Base-by-base conservation (phyloP, 2,113 vertebrate genomes). In the Myotis yumanensis region DNA sequence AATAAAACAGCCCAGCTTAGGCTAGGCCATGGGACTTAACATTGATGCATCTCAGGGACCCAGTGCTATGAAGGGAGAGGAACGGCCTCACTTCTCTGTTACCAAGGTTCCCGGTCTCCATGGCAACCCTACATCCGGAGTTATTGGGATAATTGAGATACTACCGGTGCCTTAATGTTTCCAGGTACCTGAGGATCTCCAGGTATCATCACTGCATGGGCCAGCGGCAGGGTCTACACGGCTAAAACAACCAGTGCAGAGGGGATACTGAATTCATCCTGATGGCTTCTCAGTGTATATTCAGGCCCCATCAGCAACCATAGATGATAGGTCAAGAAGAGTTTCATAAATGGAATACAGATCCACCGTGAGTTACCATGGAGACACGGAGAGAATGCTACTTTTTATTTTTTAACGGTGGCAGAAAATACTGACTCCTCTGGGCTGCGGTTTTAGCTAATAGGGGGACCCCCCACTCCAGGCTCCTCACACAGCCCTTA, bases 331-430 rank as follows among this genome's bases (percentile, higher is more conserved):
- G 96, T 97, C 72, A 94, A 77, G 85, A 76, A 71, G 84, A 87
- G 46, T 64, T 77, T 87, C 72, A 18, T 51, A 88, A 90, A 85
- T 28, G 62, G 72, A 90, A 79, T 54, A n/a, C 90, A 79, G 96
- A 95, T 79, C 73, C 85, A 23, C 89, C 79, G 68, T 89, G 20
- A 25, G 95, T 97, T 96, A 43, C 96, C 92, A 97, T 96, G 96
- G 96, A 95, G 73, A 97, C 30, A 0, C 3, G 32, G 30, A 85
- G 18, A 66, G 28, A 57, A 59, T 71, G 30, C 51, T 92, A 23
- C 62, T 43, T 54, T 84, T 43, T 59, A 85, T 64, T 64, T 84
- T 59, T 3, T 4, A 59, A 64, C 22, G 7, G 3, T 43, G 62
- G 52, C 81, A 71, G 72, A 93, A 95, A 88, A 72, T 77, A 43